Evolutionary conservation across 2,113 vertebrate genomes (phyloP).

Genomic region (Sander vitreus): DNA sequence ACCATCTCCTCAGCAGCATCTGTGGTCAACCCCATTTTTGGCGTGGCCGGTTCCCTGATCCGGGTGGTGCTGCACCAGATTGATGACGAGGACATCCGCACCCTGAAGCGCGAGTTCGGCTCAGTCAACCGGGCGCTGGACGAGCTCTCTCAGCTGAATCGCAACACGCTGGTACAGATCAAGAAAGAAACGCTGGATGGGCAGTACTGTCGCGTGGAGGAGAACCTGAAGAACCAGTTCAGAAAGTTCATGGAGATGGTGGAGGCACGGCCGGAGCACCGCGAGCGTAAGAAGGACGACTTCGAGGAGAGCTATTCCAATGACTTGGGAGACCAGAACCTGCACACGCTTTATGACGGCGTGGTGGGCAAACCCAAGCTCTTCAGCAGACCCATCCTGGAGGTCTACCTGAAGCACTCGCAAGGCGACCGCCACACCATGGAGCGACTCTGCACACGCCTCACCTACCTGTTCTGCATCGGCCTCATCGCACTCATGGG

Average conservation of each 20-base stretch:
- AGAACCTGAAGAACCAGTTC: conserved; percentile 86
- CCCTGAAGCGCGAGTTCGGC: conserved; percentile 81
- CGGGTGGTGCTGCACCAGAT: conserved; percentile 85
- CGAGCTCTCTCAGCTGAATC: conserved; percentile 78
- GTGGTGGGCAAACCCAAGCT: conserved; percentile 84
- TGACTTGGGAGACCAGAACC: conserved; percentile 84
- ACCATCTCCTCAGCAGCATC: conserved; percentile 84
- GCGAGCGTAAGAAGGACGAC: conserved; percentile 74
- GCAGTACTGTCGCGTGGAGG: conserved; percentile 83
- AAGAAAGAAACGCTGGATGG: conserved; percentile 82
- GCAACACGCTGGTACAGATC: conserved; percentile 78
- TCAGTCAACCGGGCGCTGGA: conserved; percentile 78
- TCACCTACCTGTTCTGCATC: conserved; percentile 87
- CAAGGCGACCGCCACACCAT: conserved; percentile 75
- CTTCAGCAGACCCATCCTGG: conserved; percentile 85
- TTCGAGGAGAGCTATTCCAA: conserved; percentile 79
- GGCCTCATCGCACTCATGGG: conserved; percentile 87
- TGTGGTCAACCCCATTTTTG: conserved; percentile 85
- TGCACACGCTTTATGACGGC: conserved; percentile 86
- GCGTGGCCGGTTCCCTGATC: conserved; percentile 84
- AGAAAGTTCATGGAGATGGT: conserved; percentile 85
- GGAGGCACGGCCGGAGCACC: conserved; percentile 69
- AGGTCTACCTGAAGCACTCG: conserved; percentile 84
- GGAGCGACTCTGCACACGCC: conserved; percentile 84
- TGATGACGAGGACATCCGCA: conserved; percentile 85